Conservation (phyloP, 2,797 vertebrate genomes). For the Diceros bicornis region DNA sequence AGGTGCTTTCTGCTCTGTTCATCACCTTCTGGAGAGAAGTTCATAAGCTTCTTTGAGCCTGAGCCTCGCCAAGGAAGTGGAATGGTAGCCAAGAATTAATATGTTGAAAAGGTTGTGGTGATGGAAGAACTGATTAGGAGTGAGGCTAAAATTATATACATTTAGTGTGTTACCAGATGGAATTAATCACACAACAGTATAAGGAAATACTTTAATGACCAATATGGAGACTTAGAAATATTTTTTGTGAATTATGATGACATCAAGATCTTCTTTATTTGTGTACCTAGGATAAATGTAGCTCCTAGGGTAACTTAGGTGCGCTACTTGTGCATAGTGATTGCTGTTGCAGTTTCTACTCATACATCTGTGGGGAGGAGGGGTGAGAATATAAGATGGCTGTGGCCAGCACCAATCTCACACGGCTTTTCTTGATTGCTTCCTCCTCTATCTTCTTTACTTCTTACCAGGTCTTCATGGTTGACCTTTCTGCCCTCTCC, state of each 20-base stretch:
- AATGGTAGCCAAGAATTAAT: slow-evolving; percentile 40
- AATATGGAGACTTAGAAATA: slow-evolving; percentile 3
- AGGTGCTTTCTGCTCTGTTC: neutral
- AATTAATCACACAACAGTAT: slow-evolving; percentile 44
- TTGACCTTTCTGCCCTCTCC: neutral
- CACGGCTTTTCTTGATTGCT: neutral
- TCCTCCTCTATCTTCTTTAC: neutral
- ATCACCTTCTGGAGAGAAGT: neutral
- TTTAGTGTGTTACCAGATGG: neutral
- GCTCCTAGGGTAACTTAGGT: neutral
- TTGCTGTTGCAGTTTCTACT: neutral
- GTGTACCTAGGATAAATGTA: neutral
- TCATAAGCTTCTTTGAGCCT: neutral
- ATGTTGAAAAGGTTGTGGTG: neutral
- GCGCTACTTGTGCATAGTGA: neutral
- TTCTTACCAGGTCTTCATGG: neutral
- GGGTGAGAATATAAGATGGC: neutral
- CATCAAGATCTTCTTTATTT: neutral
- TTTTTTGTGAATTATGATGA: neutral
- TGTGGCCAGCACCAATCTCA: neutral
- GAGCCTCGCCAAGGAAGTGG: slow-evolving; percentile 24
- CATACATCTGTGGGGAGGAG: neutral
- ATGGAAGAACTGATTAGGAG: slow-evolving; percentile 37
- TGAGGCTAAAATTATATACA: neutral
- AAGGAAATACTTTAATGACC: slow-evolving; percentile 53